These are phyloP conservation scores for Bradysia coprophila DNA, from an alignment of 1,140 invertebrate genomes.

Conservation along the genomic window DNA sequence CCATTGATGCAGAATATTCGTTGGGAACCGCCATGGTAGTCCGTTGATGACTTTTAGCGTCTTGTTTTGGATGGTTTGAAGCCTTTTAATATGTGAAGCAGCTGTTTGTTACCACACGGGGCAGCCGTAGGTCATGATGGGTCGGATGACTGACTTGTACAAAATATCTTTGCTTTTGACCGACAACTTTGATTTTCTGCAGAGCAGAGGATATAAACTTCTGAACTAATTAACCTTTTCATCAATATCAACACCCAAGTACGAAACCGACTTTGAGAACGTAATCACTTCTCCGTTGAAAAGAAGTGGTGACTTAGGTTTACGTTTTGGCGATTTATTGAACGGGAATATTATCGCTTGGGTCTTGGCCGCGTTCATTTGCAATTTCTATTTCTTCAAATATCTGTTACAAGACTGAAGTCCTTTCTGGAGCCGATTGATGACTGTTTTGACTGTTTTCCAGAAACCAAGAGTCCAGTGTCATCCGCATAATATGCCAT, in stretches of 20 bases:
- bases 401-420: background rate
- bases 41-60: slow-evolving; percentile 8
- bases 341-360: background rate
- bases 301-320: background rate
- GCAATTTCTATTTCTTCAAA: background rate
- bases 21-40: slow-evolving; percentile 4
- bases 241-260: background rate
- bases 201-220: background rate
- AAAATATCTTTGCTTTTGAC: slow-evolving; percentile 9
- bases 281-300: background rate
- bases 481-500: background rate
- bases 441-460: background rate
- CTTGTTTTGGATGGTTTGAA: slow-evolving; percentile 13
- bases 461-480: slow-evolving; percentile 5
- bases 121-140: slow-evolving; percentile 6
- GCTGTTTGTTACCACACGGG: slow-evolving; percentile 6
- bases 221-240: background rate
- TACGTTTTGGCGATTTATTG: background rate
- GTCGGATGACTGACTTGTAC: slow-evolving; percentile 8
- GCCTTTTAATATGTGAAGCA: slow-evolving; percentile 5
- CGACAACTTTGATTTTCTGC: slow-evolving; percentile 5
- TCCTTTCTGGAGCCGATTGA: background rate
- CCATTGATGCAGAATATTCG: background rate
- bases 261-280: background rate
- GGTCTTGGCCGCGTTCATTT: background rate